A percentile compares a stretch with the other conserved stretches of the same genome.
phyloP scores from a whole-genome alignment of 2,113 vertebrate species.

The Rattus norvegicus region GRCr8 NC_086036.1:74372001-74372500 shows the following conservation, averaged over 20 bases:
- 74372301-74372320: neutral
- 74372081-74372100: neutral
- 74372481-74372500: no score
- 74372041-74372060: constrained; percentile 15
- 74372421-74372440: neutral
- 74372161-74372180: neutral
- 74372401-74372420: neutral
- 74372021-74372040: constrained; percentile 2
- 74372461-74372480: neutral
- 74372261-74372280: neutral
- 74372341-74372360: neutral
- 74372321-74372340: neutral
- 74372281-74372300: neutral
- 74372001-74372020: neutral
- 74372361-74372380: neutral
- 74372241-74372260: neutral
- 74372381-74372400: neutral
- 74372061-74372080: neutral
- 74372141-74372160: neutral
- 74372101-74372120: constrained; percentile 28
- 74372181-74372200: neutral
- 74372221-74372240: neutral
- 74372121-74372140: constrained; percentile 21
- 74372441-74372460: neutral
- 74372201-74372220: neutral